These are phyloP conservation scores for Celastrina argiolus DNA, from an alignment of 2,888 invertebrate species.

Conservation along the genomic window DNA sequence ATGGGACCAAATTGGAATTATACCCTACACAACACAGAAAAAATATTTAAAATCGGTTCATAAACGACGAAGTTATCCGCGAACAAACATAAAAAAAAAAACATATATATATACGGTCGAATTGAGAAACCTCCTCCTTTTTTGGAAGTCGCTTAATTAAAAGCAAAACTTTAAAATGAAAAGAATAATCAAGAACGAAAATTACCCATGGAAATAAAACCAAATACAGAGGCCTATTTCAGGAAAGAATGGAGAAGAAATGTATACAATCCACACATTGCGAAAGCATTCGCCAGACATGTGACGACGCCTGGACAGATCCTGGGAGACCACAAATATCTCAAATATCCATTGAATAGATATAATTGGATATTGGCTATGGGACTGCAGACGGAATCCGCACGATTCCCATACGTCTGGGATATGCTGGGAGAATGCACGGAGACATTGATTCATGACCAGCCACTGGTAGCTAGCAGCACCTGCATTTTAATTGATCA, in stretches of 20 bases:
- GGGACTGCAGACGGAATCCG: not conserved
- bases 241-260: not conserved
- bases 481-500: constrained; percentile 37
- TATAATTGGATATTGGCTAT: constrained; percentile 15
- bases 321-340: constrained; percentile 10
- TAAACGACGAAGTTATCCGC: no score
- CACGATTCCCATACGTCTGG: constrained; percentile 16
- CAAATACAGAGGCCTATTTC: not conserved
- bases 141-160: no score
- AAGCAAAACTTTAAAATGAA: no score
- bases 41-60: no score
- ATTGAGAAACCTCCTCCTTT: no score
- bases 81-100: no score
- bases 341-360: constrained; percentile 16
- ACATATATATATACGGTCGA: no score
- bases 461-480: constrained; percentile 24
- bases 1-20: no score
- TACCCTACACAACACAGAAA: no score
- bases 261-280: not conserved
- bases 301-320: not conserved
- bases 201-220: not conserved
- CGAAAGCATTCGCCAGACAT: not conserved
- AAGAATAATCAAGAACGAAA: no score
- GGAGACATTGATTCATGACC: constrained; percentile 22
- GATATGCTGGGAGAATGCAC: constrained; percentile 20